A percentile compares a stretch with the other conserved stretches of the same genome.
These are phyloP conservation scores for Gila orcuttii DNA, from an alignment of 2,113 vertebrate species.

Conservation along the genomic window DNA sequence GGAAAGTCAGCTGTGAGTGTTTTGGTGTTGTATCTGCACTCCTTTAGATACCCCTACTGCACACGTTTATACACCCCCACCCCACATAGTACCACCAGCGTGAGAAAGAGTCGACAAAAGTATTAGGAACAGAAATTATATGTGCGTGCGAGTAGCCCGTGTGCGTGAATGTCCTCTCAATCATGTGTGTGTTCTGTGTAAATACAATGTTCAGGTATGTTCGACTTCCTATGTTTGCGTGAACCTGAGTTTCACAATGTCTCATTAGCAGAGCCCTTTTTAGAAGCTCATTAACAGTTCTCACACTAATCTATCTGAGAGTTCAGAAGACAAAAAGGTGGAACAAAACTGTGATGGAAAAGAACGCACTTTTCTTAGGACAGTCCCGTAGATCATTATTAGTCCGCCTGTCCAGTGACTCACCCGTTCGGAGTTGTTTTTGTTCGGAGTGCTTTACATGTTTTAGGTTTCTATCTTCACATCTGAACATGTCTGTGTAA, in stretches of 20 bases:
- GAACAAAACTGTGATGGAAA: conserved; percentile 6
- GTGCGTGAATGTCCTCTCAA: conserved; percentile 43
- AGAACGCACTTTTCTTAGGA: not conserved
- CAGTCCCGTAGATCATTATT: conserved; percentile 19
- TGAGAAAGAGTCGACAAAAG: conserved; percentile 63
- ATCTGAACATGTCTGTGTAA: too few species aligned
- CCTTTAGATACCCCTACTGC: conserved; percentile 51
- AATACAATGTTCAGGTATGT: not conserved
- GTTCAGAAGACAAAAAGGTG: not conserved
- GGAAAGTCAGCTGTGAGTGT: conserved; percentile 51
- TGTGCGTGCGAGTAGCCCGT: conserved; percentile 52
- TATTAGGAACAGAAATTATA: conserved; percentile 69
- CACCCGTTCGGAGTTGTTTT: not conserved
- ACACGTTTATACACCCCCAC: conserved; percentile 52
- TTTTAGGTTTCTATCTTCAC: too few species aligned
- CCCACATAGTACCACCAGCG: conserved; percentile 45
- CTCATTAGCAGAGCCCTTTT: conserved; percentile 30
- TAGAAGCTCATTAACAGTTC: conserved; percentile 35
- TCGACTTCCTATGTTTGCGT: not conserved
- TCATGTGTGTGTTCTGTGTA: not conserved
- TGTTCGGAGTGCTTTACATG: too few species aligned
- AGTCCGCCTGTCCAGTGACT: not conserved
- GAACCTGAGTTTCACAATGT: conserved; percentile 5
- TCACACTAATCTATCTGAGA: conserved; percentile 15
- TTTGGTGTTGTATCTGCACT: conserved; percentile 51